Evolutionary conservation across 1,140 invertebrate species (phyloP), one percentile per base, ranked within the genome.

Genomic region (Coelopa frigida): DNA sequence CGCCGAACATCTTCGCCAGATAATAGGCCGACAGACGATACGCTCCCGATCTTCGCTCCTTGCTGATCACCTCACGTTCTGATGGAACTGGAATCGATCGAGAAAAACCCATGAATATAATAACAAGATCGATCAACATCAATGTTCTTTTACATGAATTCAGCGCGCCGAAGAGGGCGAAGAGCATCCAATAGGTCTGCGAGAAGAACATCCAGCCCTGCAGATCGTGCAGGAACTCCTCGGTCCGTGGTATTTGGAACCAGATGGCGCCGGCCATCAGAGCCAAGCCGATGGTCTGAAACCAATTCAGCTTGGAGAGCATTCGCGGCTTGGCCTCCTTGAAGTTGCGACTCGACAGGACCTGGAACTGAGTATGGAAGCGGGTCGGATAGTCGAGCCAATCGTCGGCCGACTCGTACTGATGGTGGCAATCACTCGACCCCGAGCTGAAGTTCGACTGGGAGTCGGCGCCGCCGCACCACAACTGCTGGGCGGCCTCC

Each of bases 191-290:
- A 59, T 89, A 89, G 20, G 83, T 87, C 20, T 84, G 84, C 17
- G 85, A 85, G 71, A 89, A 89, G 61, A 89, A 89, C 81, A 89
- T 86, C 84, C 84, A 88, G 32, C 87, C 87, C 71, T 87, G 83
- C 23, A 89, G 81, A 68, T 91, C 86, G 46, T 83, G 79, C 21
- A 91, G 72, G 5, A 81, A 79, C 50, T 83, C 78, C 67, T 91
- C 88, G 6, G 74, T 80, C 22, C 85, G 71, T 3, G 84, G 80
- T 55, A 88, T 68, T 59, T 87, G 80, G 54, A 87, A 85, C 87
- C 87, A 90, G 11, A 90, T 72, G 5, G 87, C 73, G 6, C 87
- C 86, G 3, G 85, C 81, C 61, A 90, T 73, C 32, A 87, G 52
- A 1, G 81, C 85, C 37, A 90, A 66, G 0, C 79, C 80, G 33